Evolutionary conservation across 2,113 vertebrate genomes (phyloP).

Genomic region (Gymnorhina tibicen): DNA sequence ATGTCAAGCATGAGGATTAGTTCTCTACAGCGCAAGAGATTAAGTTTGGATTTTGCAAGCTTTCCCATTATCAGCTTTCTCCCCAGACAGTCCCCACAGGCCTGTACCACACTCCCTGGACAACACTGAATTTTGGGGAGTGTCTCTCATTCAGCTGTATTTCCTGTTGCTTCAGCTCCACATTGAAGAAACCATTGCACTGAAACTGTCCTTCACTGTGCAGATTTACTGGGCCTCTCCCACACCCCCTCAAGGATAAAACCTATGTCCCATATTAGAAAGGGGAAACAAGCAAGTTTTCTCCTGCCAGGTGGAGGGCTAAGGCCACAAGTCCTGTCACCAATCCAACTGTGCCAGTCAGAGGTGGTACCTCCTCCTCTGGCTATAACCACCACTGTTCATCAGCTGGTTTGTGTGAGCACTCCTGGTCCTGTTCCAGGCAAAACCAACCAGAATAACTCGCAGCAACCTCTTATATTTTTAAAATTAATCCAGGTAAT

Average conservation of each 20-base stretch:
- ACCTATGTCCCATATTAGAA: background rate
- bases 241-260: background rate
- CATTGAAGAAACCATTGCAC: background rate
- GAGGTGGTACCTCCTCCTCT: background rate
- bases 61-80: slow-evolving; percentile 24
- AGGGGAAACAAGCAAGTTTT: background rate
- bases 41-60: slow-evolving; percentile 35
- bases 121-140: background rate
- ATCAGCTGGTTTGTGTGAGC: background rate
- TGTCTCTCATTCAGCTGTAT: background rate
- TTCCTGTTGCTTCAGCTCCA: background rate
- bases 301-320: background rate
- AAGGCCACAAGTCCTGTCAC: background rate
- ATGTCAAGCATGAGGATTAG: slow-evolving; percentile 47
- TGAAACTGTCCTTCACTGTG: background rate
- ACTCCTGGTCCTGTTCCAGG: background rate
- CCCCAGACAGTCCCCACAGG: background rate
- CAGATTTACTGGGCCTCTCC: background rate
- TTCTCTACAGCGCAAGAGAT: slow-evolving; percentile 27
- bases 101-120: background rate
- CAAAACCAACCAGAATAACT: background rate
- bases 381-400: background rate
- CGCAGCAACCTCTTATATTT: background rate
- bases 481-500: background rate
- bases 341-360: background rate